Base-by-base conservation (phyloP, 2,113 vertebrate genomes). In the Podarcis raffonei region DNA sequence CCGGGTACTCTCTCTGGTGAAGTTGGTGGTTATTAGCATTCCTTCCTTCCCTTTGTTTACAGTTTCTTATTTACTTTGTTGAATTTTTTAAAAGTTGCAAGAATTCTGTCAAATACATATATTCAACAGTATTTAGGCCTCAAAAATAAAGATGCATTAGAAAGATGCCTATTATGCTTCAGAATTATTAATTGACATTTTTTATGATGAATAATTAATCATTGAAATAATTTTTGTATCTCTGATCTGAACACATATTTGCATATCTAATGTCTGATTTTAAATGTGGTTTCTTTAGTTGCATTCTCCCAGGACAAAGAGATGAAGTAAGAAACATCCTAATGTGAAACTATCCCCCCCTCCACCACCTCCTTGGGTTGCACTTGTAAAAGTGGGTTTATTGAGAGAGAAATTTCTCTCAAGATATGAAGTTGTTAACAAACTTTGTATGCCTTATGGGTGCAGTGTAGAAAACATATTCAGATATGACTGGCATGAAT, bases 161-260 rank as follows among this genome's bases (percentile, higher is more conserved):
- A 97, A 97, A 96, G 95, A 97, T 94, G 96, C 96, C 98, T 98
- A 98, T 98, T 97, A 96, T 97, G 97, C 95, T 96, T 97, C 95
- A 95, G 97, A 98, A 99, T 98, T 97, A 99, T 99, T 98, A 99
- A 99, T 98, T 98, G 98, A 98, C 98, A 96, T 97, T 97, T 97
- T 97, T 97, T 98, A 97, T 97, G 95, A 97, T 99, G 98, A 99
- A 99, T 99, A 98, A 98, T 99, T 98, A 98, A 99, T 99, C 97
- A 97, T 98, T 98, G 98, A 98, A 98, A 99, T 98, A 98, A 99
- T 98, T 98, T 98, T 98, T 95, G 95, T 97, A 98, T 98, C 98
- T 98, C 97, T 98, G 98, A 99, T 98, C 98, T 99, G 97, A 97
- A 98, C 97, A 97, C 97, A 97, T 98, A 99, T 99, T 98, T 98